These are phyloP conservation scores for Phataginus tricuspis DNA, from an alignment of 2,797 vertebrate species.

Conservation along the genomic window DNA sequence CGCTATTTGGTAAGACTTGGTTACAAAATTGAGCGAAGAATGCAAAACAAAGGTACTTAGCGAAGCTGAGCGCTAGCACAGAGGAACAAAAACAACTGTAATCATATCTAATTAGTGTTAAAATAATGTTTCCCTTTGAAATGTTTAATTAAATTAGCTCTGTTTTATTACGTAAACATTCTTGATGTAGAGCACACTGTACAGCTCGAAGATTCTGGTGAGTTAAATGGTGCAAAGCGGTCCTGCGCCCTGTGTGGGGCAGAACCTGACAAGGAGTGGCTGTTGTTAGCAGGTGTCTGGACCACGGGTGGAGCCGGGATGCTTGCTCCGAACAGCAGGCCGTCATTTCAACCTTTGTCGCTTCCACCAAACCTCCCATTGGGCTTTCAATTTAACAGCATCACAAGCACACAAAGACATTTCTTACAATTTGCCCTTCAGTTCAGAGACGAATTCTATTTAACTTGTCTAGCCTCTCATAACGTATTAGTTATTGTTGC, in stretches of 20 bases:
- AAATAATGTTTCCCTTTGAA: constrained; percentile 91
- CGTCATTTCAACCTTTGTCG: constrained; percentile 85
- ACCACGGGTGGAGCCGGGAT: constrained; percentile 81
- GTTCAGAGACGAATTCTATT: constrained; percentile 85
- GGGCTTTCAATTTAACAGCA: constrained; percentile 86
- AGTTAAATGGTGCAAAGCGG: constrained; percentile 82
- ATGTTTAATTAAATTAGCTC: constrained; percentile 91
- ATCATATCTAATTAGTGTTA: constrained; percentile 90
- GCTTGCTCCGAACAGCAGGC: constrained; percentile 86
- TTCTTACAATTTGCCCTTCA: constrained; percentile 85
- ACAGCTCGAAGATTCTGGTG: constrained; percentile 81
- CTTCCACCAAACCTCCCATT: constrained; percentile 83
- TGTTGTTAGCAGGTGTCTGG: constrained; percentile 86
- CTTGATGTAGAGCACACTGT: constrained; percentile 80
- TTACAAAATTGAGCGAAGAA: constrained; percentile 65
- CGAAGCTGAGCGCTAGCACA: constrained; percentile 71
- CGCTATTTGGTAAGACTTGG: constrained; percentile 69
- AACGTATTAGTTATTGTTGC: constrained; percentile 84
- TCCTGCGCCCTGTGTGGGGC: constrained; percentile 82
- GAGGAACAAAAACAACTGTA: constrained; percentile 80
- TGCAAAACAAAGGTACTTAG: constrained; percentile 71
- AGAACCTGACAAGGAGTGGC: constrained; percentile 85
- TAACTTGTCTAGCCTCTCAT: constrained; percentile 85
- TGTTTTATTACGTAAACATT: constrained; percentile 89
- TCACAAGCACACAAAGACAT: constrained; percentile 86